These are phyloP conservation scores for Hypocryptadius cinnamomeus DNA, from an alignment of 2,113 vertebrate genomes.

Conservation along the genomic window DNA sequence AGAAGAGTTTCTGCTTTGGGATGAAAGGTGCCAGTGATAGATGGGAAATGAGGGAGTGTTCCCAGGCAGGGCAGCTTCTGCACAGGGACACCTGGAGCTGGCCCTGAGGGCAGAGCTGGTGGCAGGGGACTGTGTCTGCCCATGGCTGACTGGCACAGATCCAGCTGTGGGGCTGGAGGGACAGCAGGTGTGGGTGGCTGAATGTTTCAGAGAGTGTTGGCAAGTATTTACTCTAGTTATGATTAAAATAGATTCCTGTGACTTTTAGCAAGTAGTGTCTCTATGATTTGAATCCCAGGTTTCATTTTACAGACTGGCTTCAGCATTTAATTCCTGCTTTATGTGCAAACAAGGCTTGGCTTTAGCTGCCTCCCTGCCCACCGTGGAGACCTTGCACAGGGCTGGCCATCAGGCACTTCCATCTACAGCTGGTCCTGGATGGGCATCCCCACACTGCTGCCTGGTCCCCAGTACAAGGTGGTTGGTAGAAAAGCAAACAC, in stretches of 20 bases:
- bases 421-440: fast-evolving
- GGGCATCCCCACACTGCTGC: neutral
- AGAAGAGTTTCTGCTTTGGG: neutral
- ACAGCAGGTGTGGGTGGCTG: neutral
- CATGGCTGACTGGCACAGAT: fast-evolving
- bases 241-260: neutral
- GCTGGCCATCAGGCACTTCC: fast-evolving
- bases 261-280: neutral
- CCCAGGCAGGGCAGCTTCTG: neutral
- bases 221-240: neutral
- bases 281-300: neutral
- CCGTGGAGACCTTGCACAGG: fast-evolving
- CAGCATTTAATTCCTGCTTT: neutral
- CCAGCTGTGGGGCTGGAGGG: neutral
- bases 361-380: neutral
- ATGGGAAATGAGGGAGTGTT: neutral
- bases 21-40: neutral
- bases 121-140: neutral
- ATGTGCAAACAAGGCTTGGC: neutral
- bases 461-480: fast-evolving
- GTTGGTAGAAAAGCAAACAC: neutral
- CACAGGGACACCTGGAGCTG: neutral
- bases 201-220: too few relatives aligned
- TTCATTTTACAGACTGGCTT: neutral
- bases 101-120: neutral